Conservation (phyloP, 2,888 invertebrate genomes). For the Helleia helle region DNA sequence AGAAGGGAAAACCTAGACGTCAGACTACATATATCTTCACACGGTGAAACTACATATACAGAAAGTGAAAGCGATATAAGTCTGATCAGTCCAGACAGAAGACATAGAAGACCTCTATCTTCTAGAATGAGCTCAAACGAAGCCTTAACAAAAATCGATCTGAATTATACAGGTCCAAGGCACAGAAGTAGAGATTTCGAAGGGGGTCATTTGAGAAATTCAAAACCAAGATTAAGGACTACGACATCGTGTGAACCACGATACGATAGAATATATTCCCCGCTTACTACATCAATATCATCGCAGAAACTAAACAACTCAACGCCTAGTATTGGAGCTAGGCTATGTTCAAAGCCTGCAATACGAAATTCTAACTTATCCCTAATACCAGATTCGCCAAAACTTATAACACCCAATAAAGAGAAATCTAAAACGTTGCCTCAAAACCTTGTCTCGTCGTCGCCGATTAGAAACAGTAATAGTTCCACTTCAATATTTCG, state of each 20-base stretch:
- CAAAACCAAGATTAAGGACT: constrained; percentile 53
- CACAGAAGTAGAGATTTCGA: constrained; percentile 39
- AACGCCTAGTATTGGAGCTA: constrained; percentile 45
- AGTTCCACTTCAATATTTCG: constrained; percentile 62
- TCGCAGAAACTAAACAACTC: constrained; percentile 54
- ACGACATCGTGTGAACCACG: constrained; percentile 63
- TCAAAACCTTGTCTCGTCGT: constrained; percentile 67
- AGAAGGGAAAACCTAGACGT: constrained; percentile 43
- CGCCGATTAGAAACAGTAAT: constrained; percentile 61
- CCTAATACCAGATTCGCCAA: constrained; percentile 59
- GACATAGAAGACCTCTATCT: constrained; percentile 55
- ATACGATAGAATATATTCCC: constrained; percentile 62
- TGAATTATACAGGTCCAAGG: constrained; percentile 55
- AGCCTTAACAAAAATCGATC: constrained; percentile 49
- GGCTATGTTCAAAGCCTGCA: constrained; percentile 38
- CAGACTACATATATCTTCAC: constrained; percentile 40
- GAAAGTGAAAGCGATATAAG: constrained; percentile 65
- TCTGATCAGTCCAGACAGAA: constrained; percentile 50
- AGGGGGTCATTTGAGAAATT: constrained; percentile 39
- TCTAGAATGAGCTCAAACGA: constrained; percentile 62
- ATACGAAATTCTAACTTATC: constrained; percentile 62
- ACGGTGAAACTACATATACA: constrained; percentile 53
- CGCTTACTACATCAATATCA: constrained; percentile 52
- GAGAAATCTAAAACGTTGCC: constrained; percentile 77
- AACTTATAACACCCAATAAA: constrained; percentile 53